Percentiles rank a stretch among this genome's conserved stretches.
Evolutionary conservation across 2,888 invertebrate species (phyloP).

Genomic region (Sesamia inferens): DNA sequence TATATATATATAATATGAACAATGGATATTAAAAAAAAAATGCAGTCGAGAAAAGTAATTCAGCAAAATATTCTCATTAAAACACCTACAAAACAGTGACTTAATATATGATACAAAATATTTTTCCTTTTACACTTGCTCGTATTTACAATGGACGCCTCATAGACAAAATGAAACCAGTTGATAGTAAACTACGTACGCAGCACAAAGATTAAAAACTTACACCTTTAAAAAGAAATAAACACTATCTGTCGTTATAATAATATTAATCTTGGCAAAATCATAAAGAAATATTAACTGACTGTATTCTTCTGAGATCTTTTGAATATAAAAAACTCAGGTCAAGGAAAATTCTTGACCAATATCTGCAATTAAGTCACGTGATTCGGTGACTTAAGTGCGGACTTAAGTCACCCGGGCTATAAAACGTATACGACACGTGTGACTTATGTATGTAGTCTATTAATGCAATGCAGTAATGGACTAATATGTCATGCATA

Average conservation of each 20-base stretch:
- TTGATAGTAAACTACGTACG: constrained; percentile 77
- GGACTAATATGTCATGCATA: background rate
- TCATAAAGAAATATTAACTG: background rate
- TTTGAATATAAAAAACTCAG: background rate
- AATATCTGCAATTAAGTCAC: background rate
- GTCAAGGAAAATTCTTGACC: background rate
- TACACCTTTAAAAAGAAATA: constrained; percentile 72
- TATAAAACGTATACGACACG: too few species aligned
- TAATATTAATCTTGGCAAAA: background rate
- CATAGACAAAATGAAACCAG: constrained; percentile 71
- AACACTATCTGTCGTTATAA: constrained; percentile 71
- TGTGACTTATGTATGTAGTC: background rate
- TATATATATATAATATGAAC: constrained; percentile 1
- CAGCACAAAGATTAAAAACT: constrained; percentile 83
- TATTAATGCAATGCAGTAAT: background rate
- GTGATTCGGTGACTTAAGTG: background rate
- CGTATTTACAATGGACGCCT: constrained; percentile 85
- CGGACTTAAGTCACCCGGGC: too few species aligned
- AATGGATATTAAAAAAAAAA: too few species aligned
- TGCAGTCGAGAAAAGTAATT: background rate
- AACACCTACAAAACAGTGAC: constrained; percentile 79
- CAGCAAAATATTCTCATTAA: background rate
- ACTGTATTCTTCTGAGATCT: background rate
- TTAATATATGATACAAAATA: constrained; percentile 43
- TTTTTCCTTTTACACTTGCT: constrained; percentile 87